Evolutionary conservation across 2,113 vertebrate species (phyloP).

Genomic region (Vidua chalybeata): DNA sequence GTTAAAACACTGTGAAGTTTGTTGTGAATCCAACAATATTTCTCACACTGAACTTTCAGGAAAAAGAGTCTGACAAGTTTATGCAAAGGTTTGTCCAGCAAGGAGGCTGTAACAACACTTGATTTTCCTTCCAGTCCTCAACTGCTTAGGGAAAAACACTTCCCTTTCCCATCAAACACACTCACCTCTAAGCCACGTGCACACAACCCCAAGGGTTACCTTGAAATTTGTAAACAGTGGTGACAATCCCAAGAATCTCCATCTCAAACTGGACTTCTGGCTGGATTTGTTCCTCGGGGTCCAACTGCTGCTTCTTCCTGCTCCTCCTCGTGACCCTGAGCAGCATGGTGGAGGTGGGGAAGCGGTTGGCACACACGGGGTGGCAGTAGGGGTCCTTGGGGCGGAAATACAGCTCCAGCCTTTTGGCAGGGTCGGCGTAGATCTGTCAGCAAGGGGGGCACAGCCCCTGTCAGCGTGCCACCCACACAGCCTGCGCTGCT

Average conservation of each 20-base stretch:
- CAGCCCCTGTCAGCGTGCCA: accelerated
- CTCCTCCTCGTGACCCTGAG: constrained; percentile 80
- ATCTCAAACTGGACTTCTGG: constrained; percentile 72
- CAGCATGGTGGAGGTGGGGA: constrained; percentile 88
- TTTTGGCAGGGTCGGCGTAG: constrained; percentile 83
- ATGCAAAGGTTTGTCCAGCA: neutral
- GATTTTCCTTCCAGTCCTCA: neutral
- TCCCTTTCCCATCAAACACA: neutral
- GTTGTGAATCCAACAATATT: neutral
- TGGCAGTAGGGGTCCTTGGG: constrained; percentile 95
- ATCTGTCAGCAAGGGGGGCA: constrained; percentile 67
- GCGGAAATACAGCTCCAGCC: constrained; percentile 91
- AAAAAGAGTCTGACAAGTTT: neutral
- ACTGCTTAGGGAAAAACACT: neutral
- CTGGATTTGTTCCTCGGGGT: neutral
- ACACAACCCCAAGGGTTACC: constrained; percentile 66
- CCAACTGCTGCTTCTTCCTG: constrained; percentile 37
- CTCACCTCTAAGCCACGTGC: accelerated
- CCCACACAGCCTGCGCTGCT: accelerated
- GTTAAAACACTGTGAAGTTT: neutral
- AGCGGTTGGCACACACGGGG: constrained; percentile 89
- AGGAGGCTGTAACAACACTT: neutral
- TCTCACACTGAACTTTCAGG: neutral
- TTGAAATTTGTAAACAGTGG: constrained; percentile 94
- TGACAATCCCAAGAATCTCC: constrained; percentile 86